Evolutionary conservation across 2,888 invertebrate species (phyloP).

Genomic region (Aleiodes alternator): DNA sequence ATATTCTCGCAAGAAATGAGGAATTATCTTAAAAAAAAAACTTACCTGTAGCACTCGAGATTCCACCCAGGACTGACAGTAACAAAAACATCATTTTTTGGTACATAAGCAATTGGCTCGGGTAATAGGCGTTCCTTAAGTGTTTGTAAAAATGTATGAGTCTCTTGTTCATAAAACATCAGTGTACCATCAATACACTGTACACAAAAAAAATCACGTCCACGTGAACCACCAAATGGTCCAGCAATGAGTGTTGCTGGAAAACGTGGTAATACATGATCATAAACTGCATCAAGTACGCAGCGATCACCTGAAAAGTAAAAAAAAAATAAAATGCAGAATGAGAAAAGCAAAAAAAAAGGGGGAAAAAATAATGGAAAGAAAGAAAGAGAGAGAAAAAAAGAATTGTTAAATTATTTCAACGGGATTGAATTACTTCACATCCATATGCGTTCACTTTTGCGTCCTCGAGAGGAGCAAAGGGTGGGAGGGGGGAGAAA

Average conservation of each 20-base stretch:
- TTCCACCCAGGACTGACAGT: slow-evolving; percentile 88
- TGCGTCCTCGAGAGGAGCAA: slow-evolving; percentile 2
- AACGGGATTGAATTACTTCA: slow-evolving; percentile 32
- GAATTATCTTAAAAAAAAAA: slow-evolving; percentile 13
- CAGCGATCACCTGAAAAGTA: slow-evolving; percentile 81
- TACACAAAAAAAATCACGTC: slow-evolving; percentile 92
- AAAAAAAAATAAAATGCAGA: slow-evolving; percentile 12
- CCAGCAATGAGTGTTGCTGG: slow-evolving; percentile 89
- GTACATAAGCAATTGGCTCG: slow-evolving; percentile 88
- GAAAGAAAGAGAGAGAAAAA: slow-evolving; percentile 21
- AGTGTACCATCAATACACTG: slow-evolving; percentile 93
- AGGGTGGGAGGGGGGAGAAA: too few species aligned
- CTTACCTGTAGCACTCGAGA: slow-evolving; percentile 90
- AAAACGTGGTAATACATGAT: slow-evolving; percentile 87
- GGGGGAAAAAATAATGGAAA: slow-evolving; percentile 43
- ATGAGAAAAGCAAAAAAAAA: background rate
- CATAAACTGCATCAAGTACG: slow-evolving; percentile 83
- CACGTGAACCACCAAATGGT: slow-evolving; percentile 89
- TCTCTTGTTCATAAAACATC: slow-evolving; percentile 95
- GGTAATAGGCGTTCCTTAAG: slow-evolving; percentile 90
- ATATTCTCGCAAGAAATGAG: background rate
- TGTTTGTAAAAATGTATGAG: slow-evolving; percentile 88
- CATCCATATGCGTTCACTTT: slow-evolving; percentile 22
- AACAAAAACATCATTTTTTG: slow-evolving; percentile 90
- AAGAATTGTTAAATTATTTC: slow-evolving; percentile 3